Conservation (phyloP, 1,140 invertebrate genomes). For the Anastrepha obliqua region DNA sequence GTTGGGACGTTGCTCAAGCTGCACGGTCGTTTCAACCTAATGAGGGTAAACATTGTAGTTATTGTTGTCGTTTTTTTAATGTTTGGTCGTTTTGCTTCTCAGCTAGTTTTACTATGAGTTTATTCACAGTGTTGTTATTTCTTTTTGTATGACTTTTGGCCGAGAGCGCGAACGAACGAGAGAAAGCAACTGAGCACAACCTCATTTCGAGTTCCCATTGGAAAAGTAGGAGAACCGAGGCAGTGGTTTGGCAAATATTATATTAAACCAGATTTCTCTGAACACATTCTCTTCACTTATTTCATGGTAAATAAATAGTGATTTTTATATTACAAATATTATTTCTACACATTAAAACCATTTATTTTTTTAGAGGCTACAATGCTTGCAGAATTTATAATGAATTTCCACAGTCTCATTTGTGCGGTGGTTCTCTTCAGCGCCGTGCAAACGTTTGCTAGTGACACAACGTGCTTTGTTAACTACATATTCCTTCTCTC, state of each 20-base stretch:
- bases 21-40: background rate
- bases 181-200: background rate
- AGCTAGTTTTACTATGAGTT: background rate
- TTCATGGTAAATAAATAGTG: background rate
- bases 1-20: background rate
- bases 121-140: background rate
- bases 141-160: background rate
- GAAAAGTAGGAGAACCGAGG: background rate
- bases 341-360: background rate
- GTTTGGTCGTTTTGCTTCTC: background rate
- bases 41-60: background rate
- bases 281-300: background rate
- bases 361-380: background rate
- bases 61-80: background rate
- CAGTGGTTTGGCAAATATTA: background rate
- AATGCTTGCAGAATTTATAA: background rate
- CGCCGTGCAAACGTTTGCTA: background rate
- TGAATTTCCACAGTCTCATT: background rate
- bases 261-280: background rate
- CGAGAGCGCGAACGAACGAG: background rate
- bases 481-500: background rate
- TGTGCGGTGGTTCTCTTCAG: background rate
- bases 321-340: background rate
- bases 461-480: conserved; percentile 22
- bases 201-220: background rate